Evolutionary conservation across 2,888 invertebrate genomes (phyloP), one percentile per base, ranked within the genome.

Genomic region (Cryptocheilus praepositus): DNA sequence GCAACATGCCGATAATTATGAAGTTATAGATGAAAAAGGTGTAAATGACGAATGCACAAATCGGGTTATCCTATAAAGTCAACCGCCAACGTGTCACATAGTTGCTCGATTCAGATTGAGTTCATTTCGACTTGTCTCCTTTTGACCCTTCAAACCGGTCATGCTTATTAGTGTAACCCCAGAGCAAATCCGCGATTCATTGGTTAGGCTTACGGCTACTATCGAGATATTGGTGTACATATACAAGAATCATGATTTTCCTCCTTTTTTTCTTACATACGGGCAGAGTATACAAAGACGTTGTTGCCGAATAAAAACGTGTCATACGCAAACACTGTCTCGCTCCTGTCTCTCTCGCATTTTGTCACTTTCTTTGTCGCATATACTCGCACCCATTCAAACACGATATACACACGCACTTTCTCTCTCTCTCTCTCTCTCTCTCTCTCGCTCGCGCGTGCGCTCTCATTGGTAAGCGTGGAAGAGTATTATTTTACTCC

Each of bases 121-220:
- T 36, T 36, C 36, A 7, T 36, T 36, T 11, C 1, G 11, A 11
- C 36, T 36, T 36, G 36, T 36, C 36, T 36, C 13, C 8, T 7
- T 36, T 36, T 11, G 3, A 3, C 13, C 11, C 16, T 36, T 45
- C 28, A 16, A 25, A 55, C 11, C 52, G 52, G 19, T 25, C 51
- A 53, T 11, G 7, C 7, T 36, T 11, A 4, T 36, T 36, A 36
- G 8, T 36, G 36, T 11, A 36, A 36, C 36, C 36, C 11, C 11
- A 36, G 16, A 16, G 81, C 83, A 84, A 86, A 85, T 86, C 81
- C 85, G 83, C 82, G 83, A 82, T 78, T 82, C 79, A 71, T 75
- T 78, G 82, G 80, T 81, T 86, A 86, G 85, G 85, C 86, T 86
- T 87, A 87, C 79, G 80, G 82, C 86, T 86, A 86, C 81, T 84